Evolutionary conservation across 2,797 vertebrate species (phyloP), one percentile per base, ranked within the genome.

Genomic region (Coccyzus lansbergi): DNA sequence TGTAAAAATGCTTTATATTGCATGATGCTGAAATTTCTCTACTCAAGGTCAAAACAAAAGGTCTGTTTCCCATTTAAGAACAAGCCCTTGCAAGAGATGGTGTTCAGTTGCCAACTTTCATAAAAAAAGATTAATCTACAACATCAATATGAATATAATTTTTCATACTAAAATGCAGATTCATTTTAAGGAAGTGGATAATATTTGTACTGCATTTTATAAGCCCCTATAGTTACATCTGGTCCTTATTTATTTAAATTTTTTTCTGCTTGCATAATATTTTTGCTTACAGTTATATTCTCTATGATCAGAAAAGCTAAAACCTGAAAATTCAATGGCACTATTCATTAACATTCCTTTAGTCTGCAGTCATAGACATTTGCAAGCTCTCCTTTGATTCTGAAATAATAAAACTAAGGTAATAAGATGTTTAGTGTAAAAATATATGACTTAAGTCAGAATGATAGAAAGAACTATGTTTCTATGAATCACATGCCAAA

Each of bases 401-500:
- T 96, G 96, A 97, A 97, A 97, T 97, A 97, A 97, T 96, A 97
- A 97, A 97, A 94, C 95, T 92, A 97, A 97, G 95, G 97, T 97
- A 97, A 97, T 97, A 97, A 97, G 96, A 97, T 97, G 97, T 97
- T 98, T 97, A 97, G 96, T 98, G 91, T 97, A 97, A 97, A 98
- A 98, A 98, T 97, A 97, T 95, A 97, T 97, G 97, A 98, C 96
- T 97, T 97, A 97, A 97, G 96, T 96, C 94, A 91, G 93, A 97
- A 96, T 84, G 96, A 97, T 96, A 97, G 96, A 97, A 96, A 83
- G 95, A 88, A 71, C 91, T 75, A 84, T 74, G 95, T 83, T 96
- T 95, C 94, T 96, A 67, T 92, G 92, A 92, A 93, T 96, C 92
- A 79, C 58, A 31, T 44, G 93, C 95, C 96, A 97, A 97, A 96